Evolutionary conservation across 2,888 invertebrate genomes (phyloP), one percentile per base, ranked within the genome.

Genomic region (Protodeltote pygarga): DNA sequence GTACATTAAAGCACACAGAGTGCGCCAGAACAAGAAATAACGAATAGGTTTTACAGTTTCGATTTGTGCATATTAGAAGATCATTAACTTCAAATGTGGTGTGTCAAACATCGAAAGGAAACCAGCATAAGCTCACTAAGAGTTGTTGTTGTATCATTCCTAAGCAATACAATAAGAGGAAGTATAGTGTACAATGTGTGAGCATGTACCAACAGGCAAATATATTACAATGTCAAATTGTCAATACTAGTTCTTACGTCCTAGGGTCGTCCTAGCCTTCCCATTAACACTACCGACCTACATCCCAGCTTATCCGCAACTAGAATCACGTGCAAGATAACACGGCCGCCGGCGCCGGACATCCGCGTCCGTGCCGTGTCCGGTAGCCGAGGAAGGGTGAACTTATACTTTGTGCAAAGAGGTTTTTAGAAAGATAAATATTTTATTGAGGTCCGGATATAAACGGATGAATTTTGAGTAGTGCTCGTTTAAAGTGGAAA

Each of bases 391-490:
- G 1, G 13, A 42, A 17, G 3, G 15, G 20, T 9, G 15, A 39
- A 16, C 25, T 23, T 13, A 38, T 20, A 38, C 47, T 28, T 54
- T 45, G 37, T n/a, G 13, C 21, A 8, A 15, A 35, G 33, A 34
- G 13, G 29, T 14, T 38, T 27, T 52, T 53, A 38, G 16, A 9
- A n/a, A 19, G 47, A 16, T n/a, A 16, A 32, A 59, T 59, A 24
- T 53, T 39, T 59, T 60, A 58, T 58, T 57, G 38, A 34, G 52
- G 52, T 17, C 24, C 23, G 14, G 25, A 10, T 13, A 60, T 60
- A 29, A 33, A 38, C 14, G 3, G 24, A 40, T 47, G 57, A 47
- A 41, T 59, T 25, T 59, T 29, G 33, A 59, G 47, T 28, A 41
- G 37, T 10, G 17, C 14, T 24, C 17, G 20, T 2, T 11, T 27